Base-by-base conservation (phyloP, 2,888 invertebrate species). In the Tetragonula carbonaria region DNA sequence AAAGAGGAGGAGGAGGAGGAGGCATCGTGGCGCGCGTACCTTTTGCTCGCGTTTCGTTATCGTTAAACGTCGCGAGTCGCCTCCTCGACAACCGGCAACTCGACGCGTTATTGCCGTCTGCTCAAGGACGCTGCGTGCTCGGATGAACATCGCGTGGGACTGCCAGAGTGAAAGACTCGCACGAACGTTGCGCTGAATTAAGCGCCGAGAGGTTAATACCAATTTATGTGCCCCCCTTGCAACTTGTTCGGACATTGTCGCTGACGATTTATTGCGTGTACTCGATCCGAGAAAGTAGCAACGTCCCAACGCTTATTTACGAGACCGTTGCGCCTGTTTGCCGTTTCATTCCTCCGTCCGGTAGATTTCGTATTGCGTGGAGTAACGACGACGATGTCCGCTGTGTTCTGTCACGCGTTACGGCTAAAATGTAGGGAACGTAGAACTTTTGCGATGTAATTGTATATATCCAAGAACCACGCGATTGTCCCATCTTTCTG, bases 31-130 rank as follows among this genome's bases (percentile, higher is more conserved):
- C 13, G 4, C 74, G 59, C 23, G 73, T 74, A 78, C 76, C 62
- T 85, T 79, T 68, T 82, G 77, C 79, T 62, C 75, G 74, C 38
- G 53, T 51, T 62, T 67, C 63, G 74, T 85, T 86, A 80, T 80
- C 77, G 77, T 80, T 73, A 59, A 80, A 77, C n/a, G 71, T 33
- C 14, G 72, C 14, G 72, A 45, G 45, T 45, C 45, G 45, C 45
- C 45, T 38, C 28, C 72, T 65, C 18, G 77, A 1, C 28, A 28
- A 28, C n/a, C 71, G 63, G 66, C 76, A 53, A 71, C 75, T 63
- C 50, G 66, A 38, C 68, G 75, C 53, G 21, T 66, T 74, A 77
- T 73, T 80, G 67, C 73, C 70, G 73, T 33, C 57, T 33, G 33
- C 33, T 57, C 85, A 84, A 85, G 85, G 85, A 82, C 82, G 72